Conservation (phyloP, 2,797 vertebrate species). For the Philypnodon macrostomus region DNA sequence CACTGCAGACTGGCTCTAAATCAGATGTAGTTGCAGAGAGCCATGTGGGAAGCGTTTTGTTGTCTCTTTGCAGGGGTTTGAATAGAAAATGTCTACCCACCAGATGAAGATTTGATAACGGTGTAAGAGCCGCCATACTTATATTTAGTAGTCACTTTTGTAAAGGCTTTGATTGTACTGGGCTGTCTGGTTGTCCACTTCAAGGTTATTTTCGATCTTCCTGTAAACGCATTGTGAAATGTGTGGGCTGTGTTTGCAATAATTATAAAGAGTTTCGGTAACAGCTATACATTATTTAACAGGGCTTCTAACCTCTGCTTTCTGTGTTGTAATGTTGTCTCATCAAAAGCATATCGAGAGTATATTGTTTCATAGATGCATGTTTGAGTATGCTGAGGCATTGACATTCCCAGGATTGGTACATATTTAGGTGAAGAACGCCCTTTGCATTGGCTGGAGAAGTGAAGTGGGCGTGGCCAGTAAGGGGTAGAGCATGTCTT, state of each 20-base stretch:
- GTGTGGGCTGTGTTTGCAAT: slow-evolving; percentile 24
- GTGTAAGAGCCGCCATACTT: slow-evolving; percentile 7
- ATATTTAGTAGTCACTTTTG: slow-evolving; percentile 5
- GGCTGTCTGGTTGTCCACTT: slow-evolving; percentile 4
- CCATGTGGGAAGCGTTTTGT: slow-evolving; percentile 14
- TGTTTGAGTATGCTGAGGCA: too few relatives aligned
- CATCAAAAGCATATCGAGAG: too few relatives aligned
- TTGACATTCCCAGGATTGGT: too few relatives aligned
- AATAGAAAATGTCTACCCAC: slow-evolving; percentile 20
- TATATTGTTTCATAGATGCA: too few relatives aligned
- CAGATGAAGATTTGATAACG: slow-evolving; percentile 25
- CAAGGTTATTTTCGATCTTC: slow-evolving; percentile 10
- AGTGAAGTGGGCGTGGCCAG: too few relatives aligned
- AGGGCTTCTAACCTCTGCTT: too few relatives aligned
- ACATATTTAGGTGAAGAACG: too few relatives aligned
- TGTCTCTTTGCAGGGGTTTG: slow-evolving; percentile 25
- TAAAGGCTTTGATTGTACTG: slow-evolving; percentile 3
- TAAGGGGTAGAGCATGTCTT: too few relatives aligned
- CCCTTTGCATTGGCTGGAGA: too few relatives aligned
- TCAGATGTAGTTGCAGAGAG: slow-evolving; percentile 24
- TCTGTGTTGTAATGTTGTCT: too few relatives aligned
- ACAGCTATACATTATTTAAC: too few relatives aligned
- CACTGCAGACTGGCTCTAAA: slow-evolving; percentile 23
- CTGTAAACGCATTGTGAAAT: slow-evolving; percentile 1
- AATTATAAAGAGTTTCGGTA: slow-evolving; percentile 26